Evolutionary conservation across 30 jellyfish, hydroid and myxozoan genomes (phyloP).

Genomic region (Pseudorhiza aurosa): DNA sequence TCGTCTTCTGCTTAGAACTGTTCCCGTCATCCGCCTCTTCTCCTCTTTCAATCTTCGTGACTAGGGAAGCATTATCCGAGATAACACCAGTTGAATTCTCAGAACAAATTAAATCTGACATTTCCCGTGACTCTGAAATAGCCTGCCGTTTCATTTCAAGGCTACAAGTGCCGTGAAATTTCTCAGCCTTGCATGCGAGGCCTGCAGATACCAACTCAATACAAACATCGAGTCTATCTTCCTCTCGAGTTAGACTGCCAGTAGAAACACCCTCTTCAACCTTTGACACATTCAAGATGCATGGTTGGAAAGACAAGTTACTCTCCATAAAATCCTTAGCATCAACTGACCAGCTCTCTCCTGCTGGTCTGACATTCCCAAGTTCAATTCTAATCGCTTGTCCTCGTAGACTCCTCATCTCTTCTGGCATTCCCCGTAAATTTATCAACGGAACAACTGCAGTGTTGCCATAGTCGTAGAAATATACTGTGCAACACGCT

Average conservation of each 20-base stretch:
- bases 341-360: conserved; percentile 10
- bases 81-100: too few relatives aligned
- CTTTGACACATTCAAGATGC: background rate
- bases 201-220: conserved; percentile 17
- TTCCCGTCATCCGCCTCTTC: too few relatives aligned
- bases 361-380: conserved; percentile 23
- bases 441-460: conserved; percentile 31
- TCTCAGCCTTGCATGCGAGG: background rate
- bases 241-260: background rate
- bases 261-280: background rate
- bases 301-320: conserved; percentile 29
- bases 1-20: too few relatives aligned
- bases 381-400: conserved; percentile 53
- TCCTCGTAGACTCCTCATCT: conserved; percentile 34
- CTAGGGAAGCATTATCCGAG: too few relatives aligned
- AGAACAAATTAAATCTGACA: too few relatives aligned
- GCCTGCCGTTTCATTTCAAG: too few relatives aligned
- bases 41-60: too few relatives aligned
- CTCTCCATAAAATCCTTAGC: conserved; percentile 33
- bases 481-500: conserved; percentile 36
- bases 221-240: background rate
- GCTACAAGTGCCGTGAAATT: too few relatives aligned
- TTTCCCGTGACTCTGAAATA: too few relatives aligned
- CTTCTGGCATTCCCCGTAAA: conserved; percentile 57
- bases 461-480: conserved; percentile 83